Evolutionary conservation across 1,140 invertebrate species (phyloP).

Genomic region (Leguminivora glycinivorella): DNA sequence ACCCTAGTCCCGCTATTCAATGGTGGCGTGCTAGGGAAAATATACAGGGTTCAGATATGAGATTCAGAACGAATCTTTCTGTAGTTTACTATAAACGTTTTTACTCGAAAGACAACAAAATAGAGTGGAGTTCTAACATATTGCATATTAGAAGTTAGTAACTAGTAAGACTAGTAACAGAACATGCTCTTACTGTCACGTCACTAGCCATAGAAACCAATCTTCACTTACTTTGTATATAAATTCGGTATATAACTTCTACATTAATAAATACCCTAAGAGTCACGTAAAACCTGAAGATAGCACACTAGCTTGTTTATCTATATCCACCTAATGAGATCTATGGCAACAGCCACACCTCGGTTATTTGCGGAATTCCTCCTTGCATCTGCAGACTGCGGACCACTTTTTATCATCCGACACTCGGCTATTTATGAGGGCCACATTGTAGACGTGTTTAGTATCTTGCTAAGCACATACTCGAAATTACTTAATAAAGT

Average conservation of each 20-base stretch:
- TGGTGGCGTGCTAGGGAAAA: slow-evolving; percentile 1
- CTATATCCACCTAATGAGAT: background rate
- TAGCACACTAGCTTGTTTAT: background rate
- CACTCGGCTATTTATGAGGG: background rate
- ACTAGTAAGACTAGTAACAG: too few species aligned
- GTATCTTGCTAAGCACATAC: slow-evolving; percentile 15
- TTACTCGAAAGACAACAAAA: background rate
- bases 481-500: background rate
- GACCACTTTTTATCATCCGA: slow-evolving; percentile 17
- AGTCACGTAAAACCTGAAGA: too few species aligned
- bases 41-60: slow-evolving; percentile 3
- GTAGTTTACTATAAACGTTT: background rate
- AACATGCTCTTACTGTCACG: too few species aligned
- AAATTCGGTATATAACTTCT: too few species aligned
- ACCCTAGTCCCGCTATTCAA: slow-evolving; percentile 6
- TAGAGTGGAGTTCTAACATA: too few species aligned
- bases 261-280: too few species aligned
- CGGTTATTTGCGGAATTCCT: slow-evolving; percentile 6
- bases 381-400: background rate
- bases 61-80: background rate
- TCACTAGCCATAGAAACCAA: too few species aligned
- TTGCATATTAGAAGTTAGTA: too few species aligned
- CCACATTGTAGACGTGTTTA: slow-evolving; percentile 2
- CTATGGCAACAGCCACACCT: background rate
- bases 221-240: too few species aligned